Conservation (phyloP, 2,888 invertebrate genomes). For the Monochamus alternatus region DNA sequence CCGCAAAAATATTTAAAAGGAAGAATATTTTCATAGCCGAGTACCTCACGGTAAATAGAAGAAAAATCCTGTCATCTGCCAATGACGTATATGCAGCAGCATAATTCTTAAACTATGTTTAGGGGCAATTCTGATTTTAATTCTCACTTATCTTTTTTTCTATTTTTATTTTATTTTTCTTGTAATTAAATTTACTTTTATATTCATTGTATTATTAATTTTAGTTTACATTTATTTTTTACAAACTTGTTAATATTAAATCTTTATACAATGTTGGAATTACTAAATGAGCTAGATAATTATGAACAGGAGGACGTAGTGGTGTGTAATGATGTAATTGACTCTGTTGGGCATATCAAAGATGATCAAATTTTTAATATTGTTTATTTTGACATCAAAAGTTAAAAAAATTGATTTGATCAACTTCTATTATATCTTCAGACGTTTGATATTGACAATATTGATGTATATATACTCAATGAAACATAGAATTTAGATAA, state of each 20-base stretch:
- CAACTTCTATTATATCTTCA: conserved; percentile 25
- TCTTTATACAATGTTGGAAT: background rate
- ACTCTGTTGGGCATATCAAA: too few relatives aligned
- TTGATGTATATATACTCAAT: conserved; percentile 18
- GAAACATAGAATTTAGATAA: conserved; percentile 22
- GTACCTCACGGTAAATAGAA: background rate
- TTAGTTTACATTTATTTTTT: background rate
- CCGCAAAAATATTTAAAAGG: background rate
- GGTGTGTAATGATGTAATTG: too few relatives aligned
- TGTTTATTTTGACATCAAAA: background rate
- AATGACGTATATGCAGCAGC: background rate
- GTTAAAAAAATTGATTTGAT: conserved; percentile 6
- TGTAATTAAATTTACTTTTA: background rate
- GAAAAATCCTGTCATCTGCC: background rate
- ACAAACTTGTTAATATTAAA: background rate
- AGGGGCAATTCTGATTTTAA: too few relatives aligned
- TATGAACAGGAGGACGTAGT: too few relatives aligned
- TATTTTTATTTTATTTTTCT: background rate
- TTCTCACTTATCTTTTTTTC: too few relatives aligned
- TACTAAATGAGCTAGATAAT: background rate
- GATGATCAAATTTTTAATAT: too few relatives aligned
- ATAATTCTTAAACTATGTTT: background rate
- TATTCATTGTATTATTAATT: conserved; percentile 4
- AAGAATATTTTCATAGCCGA: too few relatives aligned
- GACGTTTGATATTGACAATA: conserved; percentile 9